phyloP scores from a whole-genome alignment of 2,888 invertebrate species.

The Drosophila mercatorum region DNA sequence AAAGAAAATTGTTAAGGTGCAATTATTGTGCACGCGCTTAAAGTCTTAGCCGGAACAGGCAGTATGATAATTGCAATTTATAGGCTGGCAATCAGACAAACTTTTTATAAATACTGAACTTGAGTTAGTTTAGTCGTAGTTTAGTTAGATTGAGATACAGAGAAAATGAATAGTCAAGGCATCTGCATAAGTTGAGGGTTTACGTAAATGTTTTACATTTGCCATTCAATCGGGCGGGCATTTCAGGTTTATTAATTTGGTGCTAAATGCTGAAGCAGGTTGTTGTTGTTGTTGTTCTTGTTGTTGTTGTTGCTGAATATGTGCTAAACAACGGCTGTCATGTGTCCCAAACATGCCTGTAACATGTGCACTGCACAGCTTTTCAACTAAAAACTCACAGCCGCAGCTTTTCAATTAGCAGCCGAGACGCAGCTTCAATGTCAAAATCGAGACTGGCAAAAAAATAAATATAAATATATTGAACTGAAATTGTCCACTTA shows the following conservation, averaged over 20 bases:
- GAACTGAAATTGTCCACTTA: constrained; percentile 16
- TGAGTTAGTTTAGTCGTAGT: background rate
- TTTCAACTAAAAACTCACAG: constrained; percentile 26
- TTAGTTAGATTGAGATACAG: background rate
- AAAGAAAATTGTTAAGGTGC: constrained; percentile 1
- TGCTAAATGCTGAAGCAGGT: constrained; percentile 66
- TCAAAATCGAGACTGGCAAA: constrained; percentile 39
- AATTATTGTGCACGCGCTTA: background rate
- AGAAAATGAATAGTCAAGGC: constrained; percentile 21
- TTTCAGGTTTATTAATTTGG: constrained; percentile 53
- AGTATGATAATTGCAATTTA: constrained; percentile 1
- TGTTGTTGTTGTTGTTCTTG: constrained; percentile 1
- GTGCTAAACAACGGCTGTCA: constrained; percentile 58
- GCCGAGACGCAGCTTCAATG: constrained; percentile 53
- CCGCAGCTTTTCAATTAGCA: constrained; percentile 67
- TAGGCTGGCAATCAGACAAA: background rate
- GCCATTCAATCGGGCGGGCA: constrained; percentile 21
- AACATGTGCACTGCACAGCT: constrained; percentile 6
- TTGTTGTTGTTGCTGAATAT: constrained; percentile 29
- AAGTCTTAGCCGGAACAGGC: background rate
- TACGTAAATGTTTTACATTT: constrained; percentile 35
- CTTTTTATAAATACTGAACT: background rate
- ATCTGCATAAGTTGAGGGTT: constrained; percentile 33
- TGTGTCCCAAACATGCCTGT: constrained; percentile 19
- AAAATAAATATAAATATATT: background rate